A percentile compares a stretch with the other conserved stretches of the same genome.
Conservation (phyloP, 2,113 vertebrate species). For the Triplophysa rosa region DNA sequence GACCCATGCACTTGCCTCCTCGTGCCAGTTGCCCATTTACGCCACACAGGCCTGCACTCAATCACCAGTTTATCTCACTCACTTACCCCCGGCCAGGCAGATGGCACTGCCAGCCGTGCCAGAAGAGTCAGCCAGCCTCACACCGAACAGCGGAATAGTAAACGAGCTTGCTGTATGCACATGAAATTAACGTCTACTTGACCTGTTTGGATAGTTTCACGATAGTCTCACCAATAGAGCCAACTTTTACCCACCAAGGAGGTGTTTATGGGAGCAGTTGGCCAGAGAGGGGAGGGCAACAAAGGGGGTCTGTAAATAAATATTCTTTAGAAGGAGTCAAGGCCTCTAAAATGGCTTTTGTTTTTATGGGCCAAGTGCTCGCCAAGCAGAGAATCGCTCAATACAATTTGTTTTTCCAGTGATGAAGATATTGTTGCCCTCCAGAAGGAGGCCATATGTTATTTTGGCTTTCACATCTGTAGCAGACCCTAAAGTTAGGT, state of each 20-base stretch:
- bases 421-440: conserved; percentile 54
- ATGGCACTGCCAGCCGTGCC: conserved; percentile 61
- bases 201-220: conserved; percentile 70
- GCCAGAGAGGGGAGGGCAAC: conserved; percentile 36
- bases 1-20: conserved; percentile 35
- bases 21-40: conserved; percentile 58
- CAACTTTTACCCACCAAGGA: conserved; percentile 45
- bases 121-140: conserved; percentile 53
- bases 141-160: conserved; percentile 53
- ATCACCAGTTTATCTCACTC: conserved; percentile 60
- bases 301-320: conserved; percentile 57
- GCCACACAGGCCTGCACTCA: conserved; percentile 48
- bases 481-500: conserved; percentile 42
- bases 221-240: conserved; percentile 36
- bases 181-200: conserved; percentile 70
- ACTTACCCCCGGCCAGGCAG: conserved; percentile 64
- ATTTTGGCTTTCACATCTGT: conserved; percentile 36
- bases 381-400: conserved; percentile 48
- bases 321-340: conserved; percentile 61
- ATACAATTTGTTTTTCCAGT: conserved; percentile 58
- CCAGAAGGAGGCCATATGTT: conserved; percentile 59
- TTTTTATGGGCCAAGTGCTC: conserved; percentile 52
- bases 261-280: conserved; percentile 58
- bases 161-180: conserved; percentile 70
- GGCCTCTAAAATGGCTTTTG: conserved; percentile 60